phyloP scores from a whole-genome alignment of 2,797 vertebrate genomes.

The Novumbra hubbsi region DNA sequence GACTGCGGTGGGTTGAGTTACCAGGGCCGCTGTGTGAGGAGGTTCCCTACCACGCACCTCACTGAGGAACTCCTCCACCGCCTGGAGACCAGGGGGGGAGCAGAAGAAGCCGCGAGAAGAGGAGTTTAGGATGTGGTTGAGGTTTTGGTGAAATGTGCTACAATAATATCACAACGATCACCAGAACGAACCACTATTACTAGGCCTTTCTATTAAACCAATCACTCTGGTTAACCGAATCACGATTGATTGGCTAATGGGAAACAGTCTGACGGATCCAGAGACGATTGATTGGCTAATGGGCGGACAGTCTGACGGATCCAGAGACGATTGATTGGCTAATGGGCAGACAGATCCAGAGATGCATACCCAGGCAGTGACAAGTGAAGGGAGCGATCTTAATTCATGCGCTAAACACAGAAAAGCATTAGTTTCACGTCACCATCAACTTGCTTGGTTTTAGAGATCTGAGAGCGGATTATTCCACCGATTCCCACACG shows the following conservation, averaged over 20 bases:
- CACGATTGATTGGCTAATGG: no score
- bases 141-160: background rate
- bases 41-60: conserved; percentile 76
- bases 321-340: background rate
- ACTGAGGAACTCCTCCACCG: conserved; percentile 81
- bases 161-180: background rate
- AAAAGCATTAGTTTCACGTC: background rate
- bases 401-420: background rate
- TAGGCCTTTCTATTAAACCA: background rate
- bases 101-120: background rate
- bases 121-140: background rate
- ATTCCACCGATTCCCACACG: background rate
- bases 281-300: background rate
- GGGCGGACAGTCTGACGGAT: background rate
- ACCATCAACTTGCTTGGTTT: background rate
- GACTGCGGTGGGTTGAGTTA: conserved; percentile 80
- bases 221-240: background rate
- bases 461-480: background rate
- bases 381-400: no score
- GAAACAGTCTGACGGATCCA: background rate
- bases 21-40: conserved; percentile 75
- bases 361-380: no score
- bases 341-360: no score
- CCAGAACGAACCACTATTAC: background rate
- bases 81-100: conserved; percentile 49